Evolutionary conservation across 2,113 vertebrate species (phyloP), one percentile per base, ranked within the genome.

Genomic region (Channa argus): DNA sequence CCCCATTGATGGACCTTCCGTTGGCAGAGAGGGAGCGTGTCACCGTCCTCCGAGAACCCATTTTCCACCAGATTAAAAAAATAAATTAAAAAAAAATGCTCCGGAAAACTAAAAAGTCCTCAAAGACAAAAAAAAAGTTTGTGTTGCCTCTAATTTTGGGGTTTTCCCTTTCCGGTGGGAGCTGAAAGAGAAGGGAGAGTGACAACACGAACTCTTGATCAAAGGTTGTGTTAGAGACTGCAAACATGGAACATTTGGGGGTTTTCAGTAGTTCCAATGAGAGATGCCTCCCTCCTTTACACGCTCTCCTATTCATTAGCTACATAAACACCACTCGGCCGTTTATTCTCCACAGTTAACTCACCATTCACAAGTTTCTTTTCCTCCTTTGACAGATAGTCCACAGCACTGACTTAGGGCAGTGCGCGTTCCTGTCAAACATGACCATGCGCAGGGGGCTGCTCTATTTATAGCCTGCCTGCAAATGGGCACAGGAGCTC

Each of bases 41-140:
- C 8, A 86, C 80, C 8, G 71, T 89, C 88, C 96, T 94, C 79
- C 95, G 62, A 47, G 96, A 96, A 87, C 93, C 92, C 96, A 98
- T 98, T 85, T 79, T 81, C n/a, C 84, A 63, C 3, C 41, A 69
- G 49, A 63, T 44, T 54, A 36, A n/a, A 3, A 15, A 24, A 24
- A 24, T 24, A 24, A 24, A 24, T 24, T n/a, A n/a, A n/a, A n/a
- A n/a, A n/a, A n/a, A n/a, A 72, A 58, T 33, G 61, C 10, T 56
- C 43, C 15, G 36, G 0, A 7, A 24, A 15, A 47, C 5, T 14
- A 33, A 51, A 71, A 73, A 45, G 37, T 61, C 52, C 41, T 56
- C 39, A 56, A 54, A 41, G n/a, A 45, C 46, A 77, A 59, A 52
- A 69, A 69, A 59, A 14, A 38, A 9, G 14, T 59, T 62, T 63